Evolutionary conservation across 2,113 vertebrate species (phyloP).

Genomic region (Crotophaga sulcirostris): DNA sequence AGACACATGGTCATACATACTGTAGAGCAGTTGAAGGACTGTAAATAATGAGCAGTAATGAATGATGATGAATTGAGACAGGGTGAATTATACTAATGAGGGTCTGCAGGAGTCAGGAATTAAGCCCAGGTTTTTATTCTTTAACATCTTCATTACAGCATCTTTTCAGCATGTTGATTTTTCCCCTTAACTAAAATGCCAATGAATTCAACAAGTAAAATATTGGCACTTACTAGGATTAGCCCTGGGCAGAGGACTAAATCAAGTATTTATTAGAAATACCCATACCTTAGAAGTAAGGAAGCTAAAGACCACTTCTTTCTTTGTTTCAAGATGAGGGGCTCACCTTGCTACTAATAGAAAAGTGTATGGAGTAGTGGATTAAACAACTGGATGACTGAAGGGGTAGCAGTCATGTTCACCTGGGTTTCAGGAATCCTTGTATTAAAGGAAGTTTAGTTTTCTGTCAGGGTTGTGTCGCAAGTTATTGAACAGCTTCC

Average conservation of each 20-base stretch:
- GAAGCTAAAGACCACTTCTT: neutral
- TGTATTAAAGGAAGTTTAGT: neutral
- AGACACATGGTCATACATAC: neutral
- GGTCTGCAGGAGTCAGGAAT: neutral
- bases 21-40: neutral
- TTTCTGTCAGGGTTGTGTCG: neutral
- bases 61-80: neutral
- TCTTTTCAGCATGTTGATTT: neutral
- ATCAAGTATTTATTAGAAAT: neutral
- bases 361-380: neutral
- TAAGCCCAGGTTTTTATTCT: constrained; percentile 12
- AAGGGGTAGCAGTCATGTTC: neutral
- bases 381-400: neutral
- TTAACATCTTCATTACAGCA: constrained; percentile 4
- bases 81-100: constrained; percentile 7
- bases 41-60: constrained; percentile 15
- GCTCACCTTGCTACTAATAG: neutral
- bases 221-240: neutral
- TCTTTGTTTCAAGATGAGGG: neutral
- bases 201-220: neutral
- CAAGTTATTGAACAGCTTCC: neutral
- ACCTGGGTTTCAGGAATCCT: neutral
- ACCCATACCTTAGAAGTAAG: neutral
- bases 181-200: neutral
- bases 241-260: neutral